Evolutionary conservation across 2,797 vertebrate species (phyloP).

Genomic region (Silurus aristotelis): DNA sequence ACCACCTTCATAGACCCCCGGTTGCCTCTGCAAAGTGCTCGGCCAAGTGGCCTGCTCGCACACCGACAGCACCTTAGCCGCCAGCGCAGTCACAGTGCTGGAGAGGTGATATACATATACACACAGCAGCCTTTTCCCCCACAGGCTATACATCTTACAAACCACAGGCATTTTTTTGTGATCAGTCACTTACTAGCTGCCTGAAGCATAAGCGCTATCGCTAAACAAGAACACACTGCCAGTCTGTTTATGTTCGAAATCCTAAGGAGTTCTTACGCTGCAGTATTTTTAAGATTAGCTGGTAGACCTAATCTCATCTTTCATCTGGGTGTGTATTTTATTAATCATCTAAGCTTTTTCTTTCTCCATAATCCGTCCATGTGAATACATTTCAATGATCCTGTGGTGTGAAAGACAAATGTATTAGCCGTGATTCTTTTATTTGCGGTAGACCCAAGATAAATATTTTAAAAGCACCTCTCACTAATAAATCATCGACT

Average conservation of each 20-base stretch:
- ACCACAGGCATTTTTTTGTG: background rate
- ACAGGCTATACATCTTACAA: too few species aligned
- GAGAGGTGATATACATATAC: constrained; percentile 80
- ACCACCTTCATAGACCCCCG: constrained; percentile 97
- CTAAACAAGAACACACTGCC: background rate
- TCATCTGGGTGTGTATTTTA: background rate
- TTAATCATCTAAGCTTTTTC: background rate
- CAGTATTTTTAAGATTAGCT: background rate
- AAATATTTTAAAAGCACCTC: background rate
- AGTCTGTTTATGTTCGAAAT: background rate
- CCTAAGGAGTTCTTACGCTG: background rate
- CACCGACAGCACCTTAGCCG: constrained; percentile 93
- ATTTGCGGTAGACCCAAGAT: background rate
- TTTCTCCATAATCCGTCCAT: too few species aligned
- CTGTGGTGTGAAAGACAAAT: too few species aligned
- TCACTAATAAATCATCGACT: too few species aligned
- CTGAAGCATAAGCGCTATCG: background rate
- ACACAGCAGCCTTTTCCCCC: background rate
- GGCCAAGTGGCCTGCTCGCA: constrained; percentile 87
- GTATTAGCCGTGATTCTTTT: background rate
- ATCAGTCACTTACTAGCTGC: background rate
- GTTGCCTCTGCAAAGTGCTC: constrained; percentile 90
- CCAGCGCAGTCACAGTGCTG: constrained; percentile 96
- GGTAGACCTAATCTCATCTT: too few species aligned
- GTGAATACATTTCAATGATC: background rate